Conservation (phyloP, 2,888 invertebrate species). For the Atherix ibis region DNA sequence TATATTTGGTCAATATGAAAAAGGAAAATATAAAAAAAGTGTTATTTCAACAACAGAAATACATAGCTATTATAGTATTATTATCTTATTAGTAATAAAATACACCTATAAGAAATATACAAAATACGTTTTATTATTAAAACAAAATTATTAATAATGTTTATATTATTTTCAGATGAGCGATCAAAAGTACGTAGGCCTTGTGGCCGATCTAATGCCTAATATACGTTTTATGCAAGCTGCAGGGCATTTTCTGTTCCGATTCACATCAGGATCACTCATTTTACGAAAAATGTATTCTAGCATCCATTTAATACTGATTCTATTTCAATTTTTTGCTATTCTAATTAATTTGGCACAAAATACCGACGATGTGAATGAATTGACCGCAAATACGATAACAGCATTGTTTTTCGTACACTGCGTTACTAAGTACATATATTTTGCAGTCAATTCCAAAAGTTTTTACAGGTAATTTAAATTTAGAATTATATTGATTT, state of each 20-base stretch:
- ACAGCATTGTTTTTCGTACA: conserved; percentile 69
- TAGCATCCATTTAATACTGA: conserved; percentile 41
- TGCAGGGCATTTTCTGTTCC: conserved; percentile 64
- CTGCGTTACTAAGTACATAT: conserved; percentile 54
- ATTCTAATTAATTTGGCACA: conserved; percentile 51
- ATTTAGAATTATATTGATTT: not conserved
- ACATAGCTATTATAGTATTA: too few species aligned
- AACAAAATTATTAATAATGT: too few species aligned
- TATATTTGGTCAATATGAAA: too few species aligned
- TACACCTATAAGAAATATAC: too few species aligned
- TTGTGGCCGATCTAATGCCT: conserved; percentile 72
- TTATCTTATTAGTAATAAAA: too few species aligned
- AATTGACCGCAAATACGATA: conserved; percentile 60
- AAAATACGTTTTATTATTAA: too few species aligned
- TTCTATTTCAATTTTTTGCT: conserved; percentile 44
- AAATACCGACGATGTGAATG: conserved; percentile 61
- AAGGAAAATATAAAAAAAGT: too few species aligned
- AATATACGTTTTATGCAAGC: conserved; percentile 64
- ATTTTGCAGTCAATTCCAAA: conserved; percentile 57
- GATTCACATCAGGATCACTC: conserved; percentile 49
- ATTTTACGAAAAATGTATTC: conserved; percentile 46
- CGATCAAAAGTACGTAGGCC: conserved; percentile 39
- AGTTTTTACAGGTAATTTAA: conserved; percentile 48
- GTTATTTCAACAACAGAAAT: too few species aligned
- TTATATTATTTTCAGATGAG: too few species aligned